Percentiles rank a stretch among this genome's conserved stretches.
These are phyloP conservation scores for Sclerurus mexicanus DNA, from an alignment of 2,113 vertebrate genomes.

Conservation along the genomic window DNA sequence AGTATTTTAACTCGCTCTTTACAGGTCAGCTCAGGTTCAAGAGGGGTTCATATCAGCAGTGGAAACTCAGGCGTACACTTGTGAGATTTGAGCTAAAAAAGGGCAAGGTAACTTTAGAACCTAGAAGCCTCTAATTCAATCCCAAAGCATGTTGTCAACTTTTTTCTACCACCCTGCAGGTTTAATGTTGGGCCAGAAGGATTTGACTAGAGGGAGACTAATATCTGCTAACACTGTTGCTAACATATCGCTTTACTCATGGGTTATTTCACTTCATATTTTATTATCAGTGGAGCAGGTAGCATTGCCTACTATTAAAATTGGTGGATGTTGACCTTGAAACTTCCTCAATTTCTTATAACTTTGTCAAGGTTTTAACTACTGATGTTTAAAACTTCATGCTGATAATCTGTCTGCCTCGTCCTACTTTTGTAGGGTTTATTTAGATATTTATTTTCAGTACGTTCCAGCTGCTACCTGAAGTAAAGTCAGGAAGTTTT, in stretches of 20 bases:
- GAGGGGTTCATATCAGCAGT: not conserved
- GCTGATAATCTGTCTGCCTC: not conserved
- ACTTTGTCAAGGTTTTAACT: not conserved
- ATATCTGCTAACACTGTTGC: not conserved
- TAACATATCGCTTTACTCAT: not conserved
- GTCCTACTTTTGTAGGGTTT: not conserved
- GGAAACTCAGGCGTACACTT: not conserved
- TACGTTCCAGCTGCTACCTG: not conserved
- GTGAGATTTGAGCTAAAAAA: not conserved
- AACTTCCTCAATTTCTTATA: not conserved
- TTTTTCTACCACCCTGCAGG: not conserved
- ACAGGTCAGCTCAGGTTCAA: constrained; percentile 11
- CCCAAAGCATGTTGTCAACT: not conserved
- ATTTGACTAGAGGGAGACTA: not conserved
- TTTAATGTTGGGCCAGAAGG: not conserved
- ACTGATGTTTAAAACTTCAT: not conserved
- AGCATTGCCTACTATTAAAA: not conserved
- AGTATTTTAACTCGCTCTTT: not conserved
- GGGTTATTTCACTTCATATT: constrained; percentile 16
- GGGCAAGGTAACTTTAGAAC: constrained; percentile 1
- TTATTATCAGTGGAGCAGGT: not conserved
- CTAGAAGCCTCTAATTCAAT: constrained; percentile 13
- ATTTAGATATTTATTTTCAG: not conserved
- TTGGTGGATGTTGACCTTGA: constrained; percentile 7
- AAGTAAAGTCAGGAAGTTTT: no score